These are phyloP conservation scores for Percopsis omiscomaycus DNA, from an alignment of 2,797 vertebrate genomes.

Conservation along the genomic window DNA sequence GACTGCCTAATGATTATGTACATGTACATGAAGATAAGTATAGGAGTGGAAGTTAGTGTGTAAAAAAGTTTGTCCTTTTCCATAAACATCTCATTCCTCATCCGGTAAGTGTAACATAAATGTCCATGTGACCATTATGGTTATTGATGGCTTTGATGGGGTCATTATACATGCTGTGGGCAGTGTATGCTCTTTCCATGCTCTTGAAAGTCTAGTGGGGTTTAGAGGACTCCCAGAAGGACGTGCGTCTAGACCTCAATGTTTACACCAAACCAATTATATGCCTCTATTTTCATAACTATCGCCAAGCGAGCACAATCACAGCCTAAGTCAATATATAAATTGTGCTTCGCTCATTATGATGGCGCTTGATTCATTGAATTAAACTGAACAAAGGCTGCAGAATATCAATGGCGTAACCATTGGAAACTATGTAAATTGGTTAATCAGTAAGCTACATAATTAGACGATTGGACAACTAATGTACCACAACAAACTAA, in stretches of 20 bases:
- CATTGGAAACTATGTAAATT: background rate
- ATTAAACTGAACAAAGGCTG: slow-evolving; percentile 11
- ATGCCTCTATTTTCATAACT: slow-evolving; percentile 15
- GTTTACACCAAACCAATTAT: slow-evolving; percentile 39
- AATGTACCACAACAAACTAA: too few relatives aligned
- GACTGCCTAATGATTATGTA: background rate
- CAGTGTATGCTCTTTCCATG: slow-evolving; percentile 68
- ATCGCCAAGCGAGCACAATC: slow-evolving; percentile 23
- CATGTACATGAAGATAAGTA: background rate
- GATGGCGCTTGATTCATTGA: slow-evolving; percentile 12
- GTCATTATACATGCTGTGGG: slow-evolving; percentile 77
- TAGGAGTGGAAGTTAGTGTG: slow-evolving; percentile 37
- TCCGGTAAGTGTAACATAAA: slow-evolving; percentile 72
- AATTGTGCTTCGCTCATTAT: slow-evolving; percentile 25
- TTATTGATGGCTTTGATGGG: slow-evolving; percentile 78
- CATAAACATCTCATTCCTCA: slow-evolving; percentile 68
- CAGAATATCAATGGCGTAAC: slow-evolving; percentile 9
- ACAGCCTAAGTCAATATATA: slow-evolving; percentile 28
- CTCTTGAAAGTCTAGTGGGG: slow-evolving; percentile 59
- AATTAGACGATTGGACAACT: too few relatives aligned
- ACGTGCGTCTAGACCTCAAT: slow-evolving; percentile 43
- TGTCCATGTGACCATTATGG: slow-evolving; percentile 73
- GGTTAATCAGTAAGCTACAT: background rate
- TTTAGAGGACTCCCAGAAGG: slow-evolving; percentile 59
- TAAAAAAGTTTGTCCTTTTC: slow-evolving; percentile 60